Evolutionary conservation across 2,888 invertebrate genomes (phyloP).

Genomic region (Ornithoptera alexandrae): DNA sequence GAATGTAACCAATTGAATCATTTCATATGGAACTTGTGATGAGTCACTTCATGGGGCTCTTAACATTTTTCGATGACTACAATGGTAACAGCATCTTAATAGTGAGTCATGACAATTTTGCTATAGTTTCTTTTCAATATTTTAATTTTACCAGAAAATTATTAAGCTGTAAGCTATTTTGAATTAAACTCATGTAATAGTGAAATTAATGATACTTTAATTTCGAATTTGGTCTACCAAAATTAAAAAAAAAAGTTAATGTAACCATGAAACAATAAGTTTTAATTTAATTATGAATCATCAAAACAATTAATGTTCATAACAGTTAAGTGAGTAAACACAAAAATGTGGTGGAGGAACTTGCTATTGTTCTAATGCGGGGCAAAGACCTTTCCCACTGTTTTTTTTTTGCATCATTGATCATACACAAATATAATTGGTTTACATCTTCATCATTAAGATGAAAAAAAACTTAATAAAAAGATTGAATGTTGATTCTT

Average conservation of each 20-base stretch:
- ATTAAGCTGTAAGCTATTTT: not conserved
- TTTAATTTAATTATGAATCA: not conserved
- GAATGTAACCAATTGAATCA: not conserved
- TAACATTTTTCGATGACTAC: not conserved
- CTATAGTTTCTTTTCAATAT: not conserved
- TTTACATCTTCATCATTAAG: not conserved
- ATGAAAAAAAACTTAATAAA: too few relatives aligned
- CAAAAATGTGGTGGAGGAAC: not conserved
- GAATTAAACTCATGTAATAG: too few relatives aligned
- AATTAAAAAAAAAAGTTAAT: too few relatives aligned
- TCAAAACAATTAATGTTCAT: not conserved
- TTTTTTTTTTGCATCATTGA: not conserved
- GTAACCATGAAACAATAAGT: not conserved
- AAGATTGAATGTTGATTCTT: too few relatives aligned
- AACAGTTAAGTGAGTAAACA: slow-evolving; percentile 2
- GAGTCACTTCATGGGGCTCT: not conserved
- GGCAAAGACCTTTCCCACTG: not conserved
- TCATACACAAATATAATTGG: not conserved
- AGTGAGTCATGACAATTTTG: not conserved
- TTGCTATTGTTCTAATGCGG: not conserved
- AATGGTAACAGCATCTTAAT: not conserved
- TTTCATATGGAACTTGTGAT: not conserved
- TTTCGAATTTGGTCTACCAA: too few relatives aligned
- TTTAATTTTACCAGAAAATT: not conserved
- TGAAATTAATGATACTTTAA: too few relatives aligned